Base-by-base conservation (phyloP, 1,140 invertebrate genomes). In the Olivierus martensii region DNA sequence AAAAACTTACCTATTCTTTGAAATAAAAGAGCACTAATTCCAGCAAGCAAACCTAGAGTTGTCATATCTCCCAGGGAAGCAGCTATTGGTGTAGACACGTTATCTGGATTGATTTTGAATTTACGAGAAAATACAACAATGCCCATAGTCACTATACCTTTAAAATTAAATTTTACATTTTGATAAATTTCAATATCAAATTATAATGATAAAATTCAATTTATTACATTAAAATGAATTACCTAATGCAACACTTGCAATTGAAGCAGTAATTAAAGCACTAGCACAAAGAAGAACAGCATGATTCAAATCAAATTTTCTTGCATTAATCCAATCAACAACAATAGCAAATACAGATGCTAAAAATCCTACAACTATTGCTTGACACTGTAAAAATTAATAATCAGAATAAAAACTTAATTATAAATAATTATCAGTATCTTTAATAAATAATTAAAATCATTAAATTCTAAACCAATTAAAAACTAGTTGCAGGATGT, bases 371-470 rank as follows among this genome's bases (percentile, higher is more conserved):
- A 96, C 89, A 18, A 94, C 82, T 61, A 89, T 87, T 15, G 89
- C 90, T 72, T 96, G 92, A 60, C 84, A 87, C 73, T 86, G 89
- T 52, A 92, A 84, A n/a, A n/a, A n/a, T n/a, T n/a, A n/a, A n/a
- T n/a, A n/a, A n/a, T n/a, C n/a, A n/a, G n/a, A n/a, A n/a, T n/a
- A n/a, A n/a, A n/a, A n/a, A n/a, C n/a, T n/a, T n/a, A n/a, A n/a
- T n/a, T n/a, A n/a, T n/a, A n/a, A n/a, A n/a, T n/a, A n/a, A n/a
- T n/a, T n/a, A n/a, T n/a, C n/a, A n/a, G n/a, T n/a, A n/a, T n/a
- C n/a, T n/a, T n/a, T n/a, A n/a, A n/a, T n/a, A n/a, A n/a, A n/a
- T n/a, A n/a, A n/a, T n/a, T n/a, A n/a, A n/a, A n/a, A n/a, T n/a
- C n/a, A n/a, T n/a, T n/a, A n/a, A n/a, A n/a, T n/a, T n/a, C n/a